Percentiles rank a stretch among this genome's conserved stretches.
Conservation (phyloP, 92 coral and sea anemone genomes). For the Porites evermanni region DNA sequence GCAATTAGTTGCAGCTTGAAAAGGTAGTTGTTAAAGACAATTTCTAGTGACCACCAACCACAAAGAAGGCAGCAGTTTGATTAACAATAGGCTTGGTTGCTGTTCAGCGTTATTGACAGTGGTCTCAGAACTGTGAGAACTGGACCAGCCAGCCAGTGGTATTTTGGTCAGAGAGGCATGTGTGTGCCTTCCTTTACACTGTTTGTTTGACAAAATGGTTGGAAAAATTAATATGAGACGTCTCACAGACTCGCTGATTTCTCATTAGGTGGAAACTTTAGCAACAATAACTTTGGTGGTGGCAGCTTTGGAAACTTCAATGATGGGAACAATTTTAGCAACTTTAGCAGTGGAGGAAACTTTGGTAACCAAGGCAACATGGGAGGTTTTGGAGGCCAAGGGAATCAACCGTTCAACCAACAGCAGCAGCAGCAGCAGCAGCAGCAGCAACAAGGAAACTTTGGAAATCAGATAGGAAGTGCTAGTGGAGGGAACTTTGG, state of each 20-base stretch:
- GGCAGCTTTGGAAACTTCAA: conserved; percentile 56
- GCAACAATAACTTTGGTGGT: conserved; percentile 55
- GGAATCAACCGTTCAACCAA: conserved; percentile 46
- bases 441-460: conserved; percentile 56
- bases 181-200: too few relatives aligned
- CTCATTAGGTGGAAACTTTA: conserved; percentile 60
- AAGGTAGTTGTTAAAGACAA: too few relatives aligned
- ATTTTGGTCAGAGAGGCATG: too few relatives aligned
- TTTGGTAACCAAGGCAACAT: conserved; percentile 69
- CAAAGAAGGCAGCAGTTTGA: too few relatives aligned
- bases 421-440: conserved; percentile 38
- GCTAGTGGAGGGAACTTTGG: conserved; percentile 68
- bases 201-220: too few relatives aligned
- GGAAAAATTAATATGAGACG: neutral
- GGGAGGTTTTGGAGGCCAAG: conserved; percentile 77
- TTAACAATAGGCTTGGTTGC: too few relatives aligned
- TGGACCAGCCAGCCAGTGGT: too few relatives aligned
- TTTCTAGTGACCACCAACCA: too few relatives aligned
- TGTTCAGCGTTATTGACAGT: too few relatives aligned
- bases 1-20: too few relatives aligned
- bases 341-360: conserved; percentile 63
- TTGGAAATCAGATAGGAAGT: conserved; percentile 62
- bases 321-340: conserved; percentile 64
- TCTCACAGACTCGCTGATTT: neutral
- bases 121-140: too few relatives aligned